phyloP scores from a whole-genome alignment of 2,888 invertebrate species.

The Panzeria rudis region DNA sequence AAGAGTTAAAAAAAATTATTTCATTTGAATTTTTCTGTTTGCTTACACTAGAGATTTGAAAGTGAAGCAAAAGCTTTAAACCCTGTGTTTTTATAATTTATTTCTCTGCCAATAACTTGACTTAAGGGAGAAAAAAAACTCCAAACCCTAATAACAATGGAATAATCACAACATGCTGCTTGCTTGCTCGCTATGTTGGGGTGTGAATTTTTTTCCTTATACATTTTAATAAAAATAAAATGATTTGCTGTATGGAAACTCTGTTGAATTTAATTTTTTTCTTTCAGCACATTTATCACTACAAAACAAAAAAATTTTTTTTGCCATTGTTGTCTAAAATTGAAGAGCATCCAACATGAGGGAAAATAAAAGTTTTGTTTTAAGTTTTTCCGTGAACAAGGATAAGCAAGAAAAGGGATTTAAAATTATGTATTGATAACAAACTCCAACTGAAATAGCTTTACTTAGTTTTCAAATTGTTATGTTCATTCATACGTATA shows the following conservation, averaged over 20 bases:
- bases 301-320: slow-evolving; percentile 10
- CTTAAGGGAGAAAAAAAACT: neutral
- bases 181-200: neutral
- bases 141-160: neutral
- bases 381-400: neutral
- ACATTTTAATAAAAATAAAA: neutral
- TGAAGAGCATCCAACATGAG: neutral
- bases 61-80: slow-evolving; percentile 6
- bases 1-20: neutral
- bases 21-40: slow-evolving; percentile 9
- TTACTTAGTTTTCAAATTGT: too few relatives aligned
- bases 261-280: slow-evolving; percentile 8
- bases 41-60: neutral
- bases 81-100: neutral
- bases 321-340: slow-evolving; percentile 2
- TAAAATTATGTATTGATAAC: neutral
- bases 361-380: slow-evolving; percentile 1
- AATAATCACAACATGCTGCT: neutral
- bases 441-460: neutral
- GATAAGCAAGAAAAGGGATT: neutral
- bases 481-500: too few relatives aligned
- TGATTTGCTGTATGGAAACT: neutral
- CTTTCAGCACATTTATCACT: slow-evolving; percentile 9
- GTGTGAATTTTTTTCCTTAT: neutral
- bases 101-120: neutral